Base-by-base conservation (phyloP, 2,113 vertebrate species). In the Perca fluviatilis region DNA sequence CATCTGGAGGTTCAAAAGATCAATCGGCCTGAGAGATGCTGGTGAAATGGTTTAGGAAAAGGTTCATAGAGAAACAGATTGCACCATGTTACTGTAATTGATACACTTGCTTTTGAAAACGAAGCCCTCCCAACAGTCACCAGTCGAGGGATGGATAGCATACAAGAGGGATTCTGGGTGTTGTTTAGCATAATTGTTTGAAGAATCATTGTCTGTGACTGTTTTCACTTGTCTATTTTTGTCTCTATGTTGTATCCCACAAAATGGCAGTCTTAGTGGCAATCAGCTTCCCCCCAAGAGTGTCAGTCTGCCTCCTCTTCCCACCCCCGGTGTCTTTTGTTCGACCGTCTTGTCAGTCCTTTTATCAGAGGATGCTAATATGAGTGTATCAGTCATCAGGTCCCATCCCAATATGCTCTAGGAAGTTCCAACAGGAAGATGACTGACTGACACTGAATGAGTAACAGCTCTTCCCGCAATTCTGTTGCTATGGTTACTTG, bases 401-500 rank as follows among this genome's bases (percentile, higher is more conserved):
- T 93, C 91, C 87, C 84, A 76, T 82, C 80, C 84, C 82, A 74
- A 82, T 71, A 9, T 54, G 70, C 85, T 85, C 88, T 88, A 88
- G 89, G 86, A 94, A 92, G 74, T 89, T 94, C 85, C 83, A 60
- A 85, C 85, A 62, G 25, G 53, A 75, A 86, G 91, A 88, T 88
- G 81, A 93, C 91, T 92, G 92, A 91, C 80, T 88, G 89, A 93
- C 85, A 82, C 74, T 76, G 66, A 93, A 80, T 79, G 74, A 90
- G 74, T 77, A 92, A 88, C 82, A 68, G 85, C 84, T 95, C 89
- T 82, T 92, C 81, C 85, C 74, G 75, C 90, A 90, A 90, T 92
- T 92, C 91, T 91, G 95, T 95, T 96, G 94, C 94, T 88, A 95
- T 96, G 95, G 95, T 95, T 93, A 95, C 95, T 89, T 89, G 82